Evolutionary conservation across 1,140 invertebrate genomes (phyloP), one percentile per base, ranked within the genome.

Genomic region (Frieseomelitta varia): DNA sequence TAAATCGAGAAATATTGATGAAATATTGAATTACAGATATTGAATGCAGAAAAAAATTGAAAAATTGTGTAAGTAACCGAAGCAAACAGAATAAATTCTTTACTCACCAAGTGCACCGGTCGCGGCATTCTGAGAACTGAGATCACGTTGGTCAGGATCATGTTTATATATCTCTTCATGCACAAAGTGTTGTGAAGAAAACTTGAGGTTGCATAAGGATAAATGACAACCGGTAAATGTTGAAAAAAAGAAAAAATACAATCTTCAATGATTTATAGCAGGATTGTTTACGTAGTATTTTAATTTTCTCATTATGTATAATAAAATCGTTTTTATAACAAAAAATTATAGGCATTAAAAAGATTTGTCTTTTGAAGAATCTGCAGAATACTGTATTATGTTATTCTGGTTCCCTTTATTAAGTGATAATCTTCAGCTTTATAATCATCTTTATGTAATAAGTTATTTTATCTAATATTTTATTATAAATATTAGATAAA

Each of bases 41-140:
- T 17, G 14, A 67, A 8, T 19, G 8, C 17, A 30, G 14, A 21
- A 24, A 39, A 17, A 39, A 53, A 12, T 51, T 71, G 3, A 39
- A 4, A 4, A 24, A 24, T 21, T 6, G 0, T 17, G 27, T 14
- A 19, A 78, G 21, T 39, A 6, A 53, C 17, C 24, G 6, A 39
- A 27, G 11, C 0, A 47, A 73, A 15, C 69, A 19, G 2, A 24
- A 19, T 53, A 4, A 11, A n/a, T 81, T 61, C 1, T 51, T 65
- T 68, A 82, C 72, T 82, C 12, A 82, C 80, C 80, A 76, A 76
- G 30, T 56, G 73, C 51, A 56, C 19, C 15, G 53, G 51, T 76
- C 80, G 80, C 30, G 30, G 61, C 80, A 82, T 82, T 30, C 17
- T 69, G 30, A 68, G 24, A 56, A 82, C 80, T 82, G 72, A 76